phyloP scores from a whole-genome alignment of 2,113 vertebrate species.

The Petrocephalus zakoni region DNA sequence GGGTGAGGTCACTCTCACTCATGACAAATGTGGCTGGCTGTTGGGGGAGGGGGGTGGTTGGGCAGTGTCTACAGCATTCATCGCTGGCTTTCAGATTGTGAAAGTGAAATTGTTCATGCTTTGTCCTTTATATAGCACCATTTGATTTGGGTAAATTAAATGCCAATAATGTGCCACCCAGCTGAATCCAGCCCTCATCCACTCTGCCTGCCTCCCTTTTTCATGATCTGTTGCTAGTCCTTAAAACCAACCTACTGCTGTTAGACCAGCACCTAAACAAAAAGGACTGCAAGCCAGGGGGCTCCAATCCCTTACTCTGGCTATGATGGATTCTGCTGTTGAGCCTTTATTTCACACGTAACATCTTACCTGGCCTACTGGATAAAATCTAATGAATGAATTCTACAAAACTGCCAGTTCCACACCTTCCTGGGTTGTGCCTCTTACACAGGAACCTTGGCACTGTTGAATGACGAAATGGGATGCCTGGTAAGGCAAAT shows the following conservation, averaged over 20 bases:
- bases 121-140: not conserved
- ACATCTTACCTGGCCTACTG: not conserved
- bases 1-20: not conserved
- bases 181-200: not conserved
- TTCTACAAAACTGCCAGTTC: not conserved
- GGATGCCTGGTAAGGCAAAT: not conserved
- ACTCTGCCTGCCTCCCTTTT: not conserved
- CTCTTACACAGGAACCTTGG: no score
- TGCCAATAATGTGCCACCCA: not conserved
- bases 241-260: not conserved
- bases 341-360: not conserved
- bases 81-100: not conserved
- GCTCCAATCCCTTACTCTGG: not conserved
- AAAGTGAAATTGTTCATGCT: not conserved
- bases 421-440: not conserved
- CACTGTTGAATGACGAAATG: not conserved
- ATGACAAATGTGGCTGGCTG: not conserved
- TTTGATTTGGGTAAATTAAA: not conserved
- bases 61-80: not conserved
- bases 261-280: not conserved
- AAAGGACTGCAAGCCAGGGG: not conserved
- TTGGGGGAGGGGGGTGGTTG: not conserved
- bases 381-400: not conserved
- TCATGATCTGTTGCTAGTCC: not conserved
- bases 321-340: not conserved